Percentiles rank a stretch among this genome's conserved stretches.
Evolutionary conservation across 2,797 vertebrate genomes (phyloP).

Genomic region (Gephyroberyx darwinii): DNA sequence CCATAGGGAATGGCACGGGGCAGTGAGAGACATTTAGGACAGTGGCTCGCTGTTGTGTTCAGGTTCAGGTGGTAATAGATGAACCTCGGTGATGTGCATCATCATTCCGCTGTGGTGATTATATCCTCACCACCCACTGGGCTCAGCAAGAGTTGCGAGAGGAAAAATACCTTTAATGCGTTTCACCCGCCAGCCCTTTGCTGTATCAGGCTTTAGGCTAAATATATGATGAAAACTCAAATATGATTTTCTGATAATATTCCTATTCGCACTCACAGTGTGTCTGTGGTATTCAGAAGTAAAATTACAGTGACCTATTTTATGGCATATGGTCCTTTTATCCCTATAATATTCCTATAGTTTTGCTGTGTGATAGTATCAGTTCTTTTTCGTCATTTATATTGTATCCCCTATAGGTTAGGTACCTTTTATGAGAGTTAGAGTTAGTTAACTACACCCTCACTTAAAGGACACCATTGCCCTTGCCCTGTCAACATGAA

Average conservation of each 20-base stretch:
- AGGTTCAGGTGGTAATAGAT: constrained; percentile 38
- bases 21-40: background rate
- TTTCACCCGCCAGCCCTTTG: constrained; percentile 3
- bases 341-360: background rate
- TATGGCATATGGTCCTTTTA: background rate
- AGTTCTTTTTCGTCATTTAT: background rate
- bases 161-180: constrained; percentile 31
- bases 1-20: constrained; percentile 9
- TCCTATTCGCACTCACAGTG: background rate
- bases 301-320: background rate
- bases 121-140: constrained; percentile 60
- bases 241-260: too few relatives aligned
- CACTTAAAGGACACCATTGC: background rate
- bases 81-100: constrained; percentile 65
- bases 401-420: background rate
- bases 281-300: background rate
- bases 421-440: too few relatives aligned
- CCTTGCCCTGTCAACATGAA: background rate
- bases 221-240: background rate
- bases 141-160: constrained; percentile 54
- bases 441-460: background rate
- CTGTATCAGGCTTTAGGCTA: background rate
- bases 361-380: background rate
- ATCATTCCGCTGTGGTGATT: constrained; percentile 41
- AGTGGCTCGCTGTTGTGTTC: constrained; percentile 21